phyloP scores from a whole-genome alignment of 2,888 invertebrate species.

The Cephus rjabovi region DNA sequence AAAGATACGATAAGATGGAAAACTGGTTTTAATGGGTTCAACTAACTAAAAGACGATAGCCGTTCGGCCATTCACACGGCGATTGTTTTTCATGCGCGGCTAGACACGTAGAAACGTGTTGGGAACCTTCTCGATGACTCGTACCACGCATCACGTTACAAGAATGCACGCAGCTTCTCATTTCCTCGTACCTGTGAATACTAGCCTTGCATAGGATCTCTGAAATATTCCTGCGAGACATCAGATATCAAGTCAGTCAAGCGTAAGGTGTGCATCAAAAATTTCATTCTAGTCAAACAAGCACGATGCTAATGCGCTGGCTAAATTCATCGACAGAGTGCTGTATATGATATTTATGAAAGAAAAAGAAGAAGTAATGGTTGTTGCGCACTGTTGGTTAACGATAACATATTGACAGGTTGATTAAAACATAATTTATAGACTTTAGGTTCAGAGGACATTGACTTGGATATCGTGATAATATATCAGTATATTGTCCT shows the following conservation, averaged over 20 bases:
- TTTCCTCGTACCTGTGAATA: background rate
- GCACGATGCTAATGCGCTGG: background rate
- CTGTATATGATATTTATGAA: background rate
- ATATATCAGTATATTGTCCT: background rate
- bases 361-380: background rate
- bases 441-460: background rate
- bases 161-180: background rate
- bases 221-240: background rate
- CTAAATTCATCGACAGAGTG: background rate
- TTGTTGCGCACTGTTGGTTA: background rate
- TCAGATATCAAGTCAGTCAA: background rate
- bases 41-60: background rate
- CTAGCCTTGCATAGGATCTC: background rate
- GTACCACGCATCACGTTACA: background rate
- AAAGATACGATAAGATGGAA: background rate
- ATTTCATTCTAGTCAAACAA: slow-evolving; percentile 4
- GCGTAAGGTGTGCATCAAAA: slow-evolving; percentile 1
- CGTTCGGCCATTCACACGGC: background rate
- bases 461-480: background rate
- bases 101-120: background rate
- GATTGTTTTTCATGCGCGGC: background rate
- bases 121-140: background rate
- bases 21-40: background rate
- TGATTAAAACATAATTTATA: background rate
- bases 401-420: background rate